Base-by-base conservation (phyloP, 2,113 vertebrate species). In the Pelecanus crispus region DNA sequence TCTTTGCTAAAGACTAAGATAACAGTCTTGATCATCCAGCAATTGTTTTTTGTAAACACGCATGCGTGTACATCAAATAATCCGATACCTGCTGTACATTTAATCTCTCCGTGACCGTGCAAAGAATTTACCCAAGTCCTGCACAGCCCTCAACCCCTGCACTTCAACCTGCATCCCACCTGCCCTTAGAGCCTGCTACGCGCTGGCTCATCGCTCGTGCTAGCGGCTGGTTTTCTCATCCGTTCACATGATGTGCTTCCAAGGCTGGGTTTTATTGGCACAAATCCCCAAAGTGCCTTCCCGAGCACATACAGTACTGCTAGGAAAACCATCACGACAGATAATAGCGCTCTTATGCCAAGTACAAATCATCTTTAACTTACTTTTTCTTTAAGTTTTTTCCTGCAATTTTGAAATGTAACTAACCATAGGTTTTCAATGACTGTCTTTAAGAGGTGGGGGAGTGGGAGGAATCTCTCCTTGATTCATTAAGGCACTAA, bases 251-350 rank as follows among this genome's bases (percentile, higher is more conserved):
- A 81, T 18, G 79, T 74, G 84, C 94, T 94, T 89, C 89, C 88
- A 92, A 94, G 84, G 62, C 90, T 84, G 79, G n/a, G 45, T 77
- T 83, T 79, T 81, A 55, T 28, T 94, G 93, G 96, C 96, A 93
- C 21, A 53, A 50, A 74, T 38, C 40, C 81, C 59, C 81, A 47
- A 32, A 94, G 72, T 47, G 80, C 71, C 89, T 95, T 92, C 86
- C 50, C 13, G 2, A 91, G 93, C 86, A 95, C 75, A 73, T 4
- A 56, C 47, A 88, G 75, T 84, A 32, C 92, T 82, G 79, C 68
- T 59, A 84, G 42, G 56, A 75, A 73, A 96, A 71, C 71, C 83
- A 94, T 50, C 26, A 1, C 10, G 77, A 59, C 68, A 84, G 81
- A 84, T 65, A 91, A 89, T 1, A 87, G 66, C 0, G 0, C 66